Evolutionary conservation across 2,797 vertebrate species (phyloP), one percentile per base, ranked within the genome.

Genomic region (Jordanella pulchra): DNA sequence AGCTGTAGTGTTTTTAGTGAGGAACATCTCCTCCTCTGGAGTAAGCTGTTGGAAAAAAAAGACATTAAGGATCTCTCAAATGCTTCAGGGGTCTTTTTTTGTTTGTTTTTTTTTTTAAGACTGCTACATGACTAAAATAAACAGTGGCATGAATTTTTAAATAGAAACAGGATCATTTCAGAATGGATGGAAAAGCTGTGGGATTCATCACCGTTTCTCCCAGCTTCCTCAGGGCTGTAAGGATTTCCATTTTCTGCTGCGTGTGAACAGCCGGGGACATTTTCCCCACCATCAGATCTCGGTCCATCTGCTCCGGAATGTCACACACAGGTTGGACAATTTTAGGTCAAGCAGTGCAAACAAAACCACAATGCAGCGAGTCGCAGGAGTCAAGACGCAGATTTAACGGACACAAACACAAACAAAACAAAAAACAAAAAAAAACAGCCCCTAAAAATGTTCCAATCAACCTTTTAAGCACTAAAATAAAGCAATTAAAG

Each of bases 191-290:
- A 56, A 76, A 51, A 39, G 6, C 35, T 2, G 61, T 25, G 66
- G 10, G 15, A 15, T 53, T 72, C 50, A 84, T 91, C 93, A 99
- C 98, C 96, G 96, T 96, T 91, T 99, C 98, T 65, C 97, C 97
- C 30, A 99, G 96, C 84, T 99, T 99, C 75, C 96, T 95, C 85
- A 99, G 89, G 12, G 98, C 98, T 1, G 95, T 97, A 80, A 99
- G 95, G 83, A 99, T 97, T 94, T 99, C 98, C 81, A 97, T 91
- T 82, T 99, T 99, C 95, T 99, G 98, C 78, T 97, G 97, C 0
- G 93, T 98, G 86, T 98, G 95, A 25, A 95, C 79, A 5, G 94
- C 95, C 84, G 93, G 91, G 0, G 92, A 93, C 84, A 99, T 86
- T 82, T 99, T 98, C 55, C 98, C 97, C 65, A 99, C 97, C 84